Evolutionary conservation across 2,888 invertebrate genomes (phyloP), one percentile per base, ranked within the genome.

Genomic region (Lycophotia porphyrea): DNA sequence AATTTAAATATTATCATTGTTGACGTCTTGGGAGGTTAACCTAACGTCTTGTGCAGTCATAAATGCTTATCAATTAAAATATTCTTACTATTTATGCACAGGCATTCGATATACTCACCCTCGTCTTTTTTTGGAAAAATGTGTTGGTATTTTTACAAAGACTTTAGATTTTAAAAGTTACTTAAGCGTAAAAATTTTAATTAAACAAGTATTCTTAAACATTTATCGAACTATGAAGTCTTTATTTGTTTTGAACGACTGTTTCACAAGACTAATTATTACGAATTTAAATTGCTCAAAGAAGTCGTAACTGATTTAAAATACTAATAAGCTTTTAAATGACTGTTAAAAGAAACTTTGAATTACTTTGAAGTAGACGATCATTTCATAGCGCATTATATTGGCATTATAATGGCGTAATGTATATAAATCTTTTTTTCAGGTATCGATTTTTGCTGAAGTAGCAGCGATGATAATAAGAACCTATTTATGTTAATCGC

Each of bases 241-340:
- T 83, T 69, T 79, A 78, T 65, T 80, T 84, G 71, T 78, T 83
- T 78, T 69, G n/a, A 44, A 78, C 49, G 49, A 78, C 52, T 78
- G 70, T 58, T 80, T 80, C 52, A 65, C 58, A 79, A 80, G 58
- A 60, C 34, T 84, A 55, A 84, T 80, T 71, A 60, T 71, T 58
- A 71, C 44, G 27, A 60, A 64, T 80, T 71, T 34, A 71, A 80
- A 64, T 84, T 15, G 39, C 65, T 80, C 34, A 52, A 71, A 52
- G 64, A 71, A 80, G 21, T 65, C 52, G 18, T 55, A 65, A 71
- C n/a, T 47, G 72, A 78, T 71, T 71, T 84, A 80, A 71, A 65
- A 60, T n/a, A 65, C 31, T 55, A 67, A 61, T 78, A 47, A 34
- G 44, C 34, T 80, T 65, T 64, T 15, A 47, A 68, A 70, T 65